phyloP scores from a whole-genome alignment of 2,888 invertebrate species.

The Mamestra brassicae region DNA sequence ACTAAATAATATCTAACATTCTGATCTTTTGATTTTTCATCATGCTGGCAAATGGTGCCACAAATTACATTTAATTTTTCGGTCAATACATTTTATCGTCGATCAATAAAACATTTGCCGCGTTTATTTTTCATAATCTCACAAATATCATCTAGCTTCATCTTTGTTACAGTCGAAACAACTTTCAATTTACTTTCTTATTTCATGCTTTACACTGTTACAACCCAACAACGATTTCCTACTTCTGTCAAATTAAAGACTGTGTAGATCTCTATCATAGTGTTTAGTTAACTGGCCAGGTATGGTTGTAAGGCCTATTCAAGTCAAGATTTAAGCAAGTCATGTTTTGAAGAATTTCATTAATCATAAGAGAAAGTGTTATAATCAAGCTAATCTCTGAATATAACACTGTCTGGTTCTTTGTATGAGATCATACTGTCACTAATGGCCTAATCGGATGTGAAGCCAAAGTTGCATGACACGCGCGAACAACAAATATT shows the following conservation, averaged over 20 bases:
- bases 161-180: constrained; percentile 66
- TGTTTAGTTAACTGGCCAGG: constrained; percentile 42
- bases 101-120: constrained; percentile 54
- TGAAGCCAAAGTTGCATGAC: constrained; percentile 56
- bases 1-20: constrained; percentile 11
- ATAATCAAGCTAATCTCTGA: constrained; percentile 63
- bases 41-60: constrained; percentile 13
- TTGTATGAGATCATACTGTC: constrained; percentile 62
- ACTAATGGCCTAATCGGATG: constrained; percentile 40
- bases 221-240: constrained; percentile 58
- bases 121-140: constrained; percentile 65
- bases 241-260: constrained; percentile 65
- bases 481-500: constrained; percentile 57
- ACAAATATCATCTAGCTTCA: constrained; percentile 64
- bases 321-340: constrained; percentile 43
- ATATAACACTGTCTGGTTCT: constrained; percentile 60
- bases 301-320: constrained; percentile 47
- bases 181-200: constrained; percentile 77
- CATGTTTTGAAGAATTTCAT: constrained; percentile 61
- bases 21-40: constrained; percentile 16
- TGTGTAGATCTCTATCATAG: constrained; percentile 67
- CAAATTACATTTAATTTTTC: constrained; percentile 37
- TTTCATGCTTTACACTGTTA: constrained; percentile 64
- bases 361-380: constrained; percentile 74
- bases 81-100: constrained; percentile 53